Evolutionary conservation across 2,888 invertebrate genomes (phyloP).

Genomic region (Crepidodera aurea): DNA sequence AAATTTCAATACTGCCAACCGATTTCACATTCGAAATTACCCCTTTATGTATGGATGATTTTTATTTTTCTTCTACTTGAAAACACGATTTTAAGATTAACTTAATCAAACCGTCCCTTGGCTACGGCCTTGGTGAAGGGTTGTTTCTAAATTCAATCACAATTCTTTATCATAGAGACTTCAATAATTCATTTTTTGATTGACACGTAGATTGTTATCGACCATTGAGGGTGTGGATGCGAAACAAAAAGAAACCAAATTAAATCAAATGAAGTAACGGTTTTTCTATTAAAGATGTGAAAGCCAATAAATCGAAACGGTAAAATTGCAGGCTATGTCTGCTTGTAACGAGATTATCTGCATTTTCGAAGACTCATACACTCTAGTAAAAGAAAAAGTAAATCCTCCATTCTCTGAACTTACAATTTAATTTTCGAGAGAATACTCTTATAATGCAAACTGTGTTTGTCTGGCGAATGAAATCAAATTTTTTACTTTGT

Average conservation of each 20-base stretch:
- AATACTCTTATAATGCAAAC: too few species aligned
- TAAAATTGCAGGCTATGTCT: not conserved
- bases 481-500: too few species aligned
- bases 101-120: too few species aligned
- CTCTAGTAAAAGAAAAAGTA: not conserved
- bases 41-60: too few species aligned
- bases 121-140: too few species aligned
- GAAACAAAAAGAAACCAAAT: not conserved
- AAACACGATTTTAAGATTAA: too few species aligned
- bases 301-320: not conserved
- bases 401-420: not conserved
- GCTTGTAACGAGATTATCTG: slow-evolving; percentile 3
- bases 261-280: not conserved
- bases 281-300: not conserved
- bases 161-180: not conserved
- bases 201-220: too few species aligned
- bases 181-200: not conserved
- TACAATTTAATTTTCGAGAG: not conserved
- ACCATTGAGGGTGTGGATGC: not conserved
- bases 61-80: too few species aligned
- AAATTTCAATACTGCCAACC: too few species aligned
- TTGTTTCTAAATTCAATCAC: too few species aligned
- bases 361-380: not conserved
- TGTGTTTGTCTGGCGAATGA: too few species aligned
- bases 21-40: too few species aligned